A percentile compares a stretch with the other conserved stretches of the same genome.
These are phyloP conservation scores for Microplitis mediator DNA, from an alignment of 1,140 invertebrate species.

Conservation along the genomic window DNA sequence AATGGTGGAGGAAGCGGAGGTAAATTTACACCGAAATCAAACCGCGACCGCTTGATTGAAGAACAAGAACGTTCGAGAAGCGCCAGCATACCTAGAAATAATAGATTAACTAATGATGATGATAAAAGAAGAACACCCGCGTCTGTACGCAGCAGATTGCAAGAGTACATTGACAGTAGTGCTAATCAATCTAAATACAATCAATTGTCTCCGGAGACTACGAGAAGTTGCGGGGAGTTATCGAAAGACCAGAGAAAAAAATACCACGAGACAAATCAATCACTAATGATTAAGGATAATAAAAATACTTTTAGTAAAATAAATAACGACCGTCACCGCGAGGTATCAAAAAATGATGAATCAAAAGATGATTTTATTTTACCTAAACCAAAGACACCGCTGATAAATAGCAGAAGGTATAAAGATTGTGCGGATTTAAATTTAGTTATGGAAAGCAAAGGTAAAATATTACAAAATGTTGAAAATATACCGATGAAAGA, in stretches of 20 bases:
- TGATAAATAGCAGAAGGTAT: constrained; percentile 38
- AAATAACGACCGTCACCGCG: constrained; percentile 8
- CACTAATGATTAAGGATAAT: no score
- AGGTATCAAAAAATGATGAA: constrained; percentile 33
- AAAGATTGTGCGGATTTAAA: constrained; percentile 44
- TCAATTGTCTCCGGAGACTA: neutral
- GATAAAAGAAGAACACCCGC: constrained; percentile 27
- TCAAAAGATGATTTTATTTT: constrained; percentile 32
- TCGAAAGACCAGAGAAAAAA: constrained; percentile 18
- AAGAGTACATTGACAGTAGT: constrained; percentile 24
- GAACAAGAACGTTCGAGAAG: constrained; percentile 30
- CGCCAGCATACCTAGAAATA: constrained; percentile 16
- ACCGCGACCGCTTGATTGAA: constrained; percentile 31
- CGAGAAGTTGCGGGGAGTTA: constrained; percentile 12
- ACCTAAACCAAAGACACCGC: constrained; percentile 34
- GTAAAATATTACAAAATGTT: neutral
- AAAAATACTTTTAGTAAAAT: neutral
- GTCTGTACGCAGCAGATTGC: constrained; percentile 25
- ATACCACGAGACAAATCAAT: neutral
- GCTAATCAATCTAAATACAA: neutral
- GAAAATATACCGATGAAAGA: constrained; percentile 48
- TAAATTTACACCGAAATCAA: constrained; percentile 35
- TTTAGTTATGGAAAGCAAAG: constrained; percentile 29
- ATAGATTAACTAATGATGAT: neutral
- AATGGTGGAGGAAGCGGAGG: neutral